Conservation (phyloP, 1,140 invertebrate species). For the Camponotus pennsylvanicus region DNA sequence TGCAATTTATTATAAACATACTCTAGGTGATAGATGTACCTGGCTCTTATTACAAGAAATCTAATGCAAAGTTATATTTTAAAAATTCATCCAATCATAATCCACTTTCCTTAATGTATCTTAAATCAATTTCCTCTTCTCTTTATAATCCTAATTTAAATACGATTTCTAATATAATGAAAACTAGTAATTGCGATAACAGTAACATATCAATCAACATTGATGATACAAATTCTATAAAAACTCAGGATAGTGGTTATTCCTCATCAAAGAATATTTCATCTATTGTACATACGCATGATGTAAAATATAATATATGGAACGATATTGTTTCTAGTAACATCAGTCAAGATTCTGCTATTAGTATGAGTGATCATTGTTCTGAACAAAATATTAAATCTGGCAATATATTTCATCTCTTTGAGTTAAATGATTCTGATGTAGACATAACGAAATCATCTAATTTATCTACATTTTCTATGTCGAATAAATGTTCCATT, state of each 20-base stretch:
- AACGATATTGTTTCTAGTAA: constrained; percentile 40
- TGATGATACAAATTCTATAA: not conserved
- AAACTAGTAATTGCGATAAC: not conserved
- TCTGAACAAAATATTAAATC: constrained; percentile 60
- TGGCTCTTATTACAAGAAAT: constrained; percentile 76
- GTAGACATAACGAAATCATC: constrained; percentile 67
- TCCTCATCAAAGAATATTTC: constrained; percentile 20
- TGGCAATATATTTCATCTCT: constrained; percentile 51
- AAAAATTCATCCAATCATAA: constrained; percentile 66
- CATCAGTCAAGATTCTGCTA: constrained; percentile 76
- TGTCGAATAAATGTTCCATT: constrained; percentile 56
- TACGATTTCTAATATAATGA: constrained; percentile 58
- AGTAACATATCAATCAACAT: not conserved
- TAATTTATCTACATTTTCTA: constrained; percentile 50
- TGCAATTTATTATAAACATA: constrained; percentile 51
- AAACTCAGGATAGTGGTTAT: not conserved
- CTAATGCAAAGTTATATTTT: constrained; percentile 68
- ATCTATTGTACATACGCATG: not conserved
- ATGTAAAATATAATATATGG: constrained; percentile 35
- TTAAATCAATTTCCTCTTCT: constrained; percentile 72
- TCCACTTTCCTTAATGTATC: constrained; percentile 53
- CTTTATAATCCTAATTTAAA: constrained; percentile 78
- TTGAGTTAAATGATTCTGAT: constrained; percentile 75
- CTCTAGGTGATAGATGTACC: constrained; percentile 78
- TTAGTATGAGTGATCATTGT: constrained; percentile 76